Conservation (phyloP, 1,140 invertebrate genomes). For the Drosophila ogumai region DNA sequence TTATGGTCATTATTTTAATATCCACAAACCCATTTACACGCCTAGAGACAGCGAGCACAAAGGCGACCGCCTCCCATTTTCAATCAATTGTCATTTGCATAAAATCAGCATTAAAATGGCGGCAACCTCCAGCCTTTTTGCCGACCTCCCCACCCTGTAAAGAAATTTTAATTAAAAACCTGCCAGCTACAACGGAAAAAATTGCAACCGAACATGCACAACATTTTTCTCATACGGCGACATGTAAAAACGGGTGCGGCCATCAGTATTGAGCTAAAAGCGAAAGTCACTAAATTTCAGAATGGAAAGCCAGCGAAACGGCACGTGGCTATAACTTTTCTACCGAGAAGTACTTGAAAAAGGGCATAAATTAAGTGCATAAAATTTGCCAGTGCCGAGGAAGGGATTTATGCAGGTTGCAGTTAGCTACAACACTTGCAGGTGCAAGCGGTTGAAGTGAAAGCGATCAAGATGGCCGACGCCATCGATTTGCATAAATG, state of each 20-base stretch:
- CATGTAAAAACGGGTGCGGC: neutral
- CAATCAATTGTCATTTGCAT: constrained; percentile 79
- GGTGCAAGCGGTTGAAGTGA: constrained; percentile 50
- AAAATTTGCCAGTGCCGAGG: constrained; percentile 58
- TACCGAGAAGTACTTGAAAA: constrained; percentile 56
- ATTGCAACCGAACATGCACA: constrained; percentile 57
- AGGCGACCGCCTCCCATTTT: constrained; percentile 35
- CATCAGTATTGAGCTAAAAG: constrained; percentile 29
- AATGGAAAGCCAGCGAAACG: constrained; percentile 23
- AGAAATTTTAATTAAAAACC: constrained; percentile 72
- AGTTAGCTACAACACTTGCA: constrained; percentile 29
- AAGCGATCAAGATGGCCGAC: constrained; percentile 46
- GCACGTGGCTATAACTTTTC: constrained; percentile 58
- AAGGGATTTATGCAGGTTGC: constrained; percentile 16
- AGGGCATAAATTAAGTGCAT: constrained; percentile 68
- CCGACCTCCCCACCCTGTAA: constrained; percentile 3
- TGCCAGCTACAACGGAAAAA: constrained; percentile 36
- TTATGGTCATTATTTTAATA: constrained; percentile 74
- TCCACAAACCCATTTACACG: constrained; percentile 43
- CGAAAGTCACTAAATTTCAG: constrained; percentile 69
- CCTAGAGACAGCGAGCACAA: constrained; percentile 12
- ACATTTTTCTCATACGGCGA: constrained; percentile 16
- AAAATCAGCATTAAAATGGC: constrained; percentile 73
- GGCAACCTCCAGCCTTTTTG: constrained; percentile 26
- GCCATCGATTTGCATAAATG: constrained; percentile 72